These are phyloP conservation scores for Strix aluco DNA, from an alignment of 2,113 vertebrate genomes.

Conservation along the genomic window DNA sequence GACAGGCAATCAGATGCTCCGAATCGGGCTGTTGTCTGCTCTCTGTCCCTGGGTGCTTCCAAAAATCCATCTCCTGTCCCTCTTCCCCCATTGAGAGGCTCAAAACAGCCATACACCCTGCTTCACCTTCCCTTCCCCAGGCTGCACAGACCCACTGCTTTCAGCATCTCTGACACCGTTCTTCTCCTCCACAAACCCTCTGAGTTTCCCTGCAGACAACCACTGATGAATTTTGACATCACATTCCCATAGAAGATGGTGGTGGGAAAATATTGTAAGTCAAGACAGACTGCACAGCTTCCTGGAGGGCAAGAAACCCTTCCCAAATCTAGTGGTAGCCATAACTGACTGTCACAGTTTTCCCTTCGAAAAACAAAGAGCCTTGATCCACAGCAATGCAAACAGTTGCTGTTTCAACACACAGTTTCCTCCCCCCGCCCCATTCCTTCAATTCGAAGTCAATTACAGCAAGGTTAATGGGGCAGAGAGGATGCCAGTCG, in stretches of 20 bases:
- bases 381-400: not conserved
- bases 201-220: not conserved
- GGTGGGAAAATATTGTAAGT: not conserved
- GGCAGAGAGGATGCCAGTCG: constrained; percentile 55
- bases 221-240: not conserved
- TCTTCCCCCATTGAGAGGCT: not conserved
- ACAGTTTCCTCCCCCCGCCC: not conserved
- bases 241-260: not conserved
- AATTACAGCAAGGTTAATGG: constrained; percentile 57
- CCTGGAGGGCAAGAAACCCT: not conserved
- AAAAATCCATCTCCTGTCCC: not conserved
- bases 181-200: not conserved
- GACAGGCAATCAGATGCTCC: not conserved
- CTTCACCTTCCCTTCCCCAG: not conserved
- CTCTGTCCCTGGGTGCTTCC: not conserved
- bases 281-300: not conserved
- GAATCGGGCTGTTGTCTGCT: not conserved
- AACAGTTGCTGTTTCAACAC: not conserved
- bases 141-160: not conserved
- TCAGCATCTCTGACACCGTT: not conserved
- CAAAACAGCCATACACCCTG: not conserved
- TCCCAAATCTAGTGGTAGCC: not conserved
- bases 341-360: not conserved
- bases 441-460: constrained; percentile 4
- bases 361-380: not conserved